Percentiles rank a stretch among this genome's conserved stretches.
These are phyloP conservation scores for Rhabdornis inornatus DNA, from an alignment of 2,113 vertebrate genomes.

Conservation along the genomic window DNA sequence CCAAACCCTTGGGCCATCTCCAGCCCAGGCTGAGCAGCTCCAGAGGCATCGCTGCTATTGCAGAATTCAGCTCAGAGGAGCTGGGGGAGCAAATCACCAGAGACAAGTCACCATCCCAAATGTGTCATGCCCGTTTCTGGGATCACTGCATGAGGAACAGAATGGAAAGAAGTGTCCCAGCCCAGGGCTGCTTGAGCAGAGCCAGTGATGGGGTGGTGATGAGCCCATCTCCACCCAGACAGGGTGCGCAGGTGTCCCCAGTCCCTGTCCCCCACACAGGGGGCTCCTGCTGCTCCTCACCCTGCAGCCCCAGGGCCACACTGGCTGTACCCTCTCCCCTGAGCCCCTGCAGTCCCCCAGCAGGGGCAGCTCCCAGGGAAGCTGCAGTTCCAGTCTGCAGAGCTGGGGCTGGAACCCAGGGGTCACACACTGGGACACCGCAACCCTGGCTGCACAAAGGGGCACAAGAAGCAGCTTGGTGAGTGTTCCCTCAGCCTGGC, in stretches of 20 bases:
- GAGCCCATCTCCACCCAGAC: not conserved
- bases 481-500: not conserved
- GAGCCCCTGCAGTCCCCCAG: not conserved
- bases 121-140: not conserved
- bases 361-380: not conserved
- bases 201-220: not conserved
- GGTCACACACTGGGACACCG: rapidly evolving
- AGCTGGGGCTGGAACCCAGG: not conserved
- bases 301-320: not conserved
- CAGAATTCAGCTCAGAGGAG: not conserved
- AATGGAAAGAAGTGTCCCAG: not conserved
- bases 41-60: rapidly evolving
- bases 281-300: not conserved
- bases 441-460: not conserved
- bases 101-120: not conserved
- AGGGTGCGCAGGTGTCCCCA: not conserved
- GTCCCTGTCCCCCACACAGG: not conserved
- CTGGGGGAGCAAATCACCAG: not conserved
- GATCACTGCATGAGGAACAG: not conserved
- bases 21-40: not conserved
- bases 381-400: rapidly evolving
- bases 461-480: not conserved
- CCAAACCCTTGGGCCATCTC: not conserved
- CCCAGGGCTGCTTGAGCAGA: not conserved
- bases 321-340: not conserved